Conservation (phyloP, 2,797 vertebrate genomes). For the Anguilla obscura region DNA sequence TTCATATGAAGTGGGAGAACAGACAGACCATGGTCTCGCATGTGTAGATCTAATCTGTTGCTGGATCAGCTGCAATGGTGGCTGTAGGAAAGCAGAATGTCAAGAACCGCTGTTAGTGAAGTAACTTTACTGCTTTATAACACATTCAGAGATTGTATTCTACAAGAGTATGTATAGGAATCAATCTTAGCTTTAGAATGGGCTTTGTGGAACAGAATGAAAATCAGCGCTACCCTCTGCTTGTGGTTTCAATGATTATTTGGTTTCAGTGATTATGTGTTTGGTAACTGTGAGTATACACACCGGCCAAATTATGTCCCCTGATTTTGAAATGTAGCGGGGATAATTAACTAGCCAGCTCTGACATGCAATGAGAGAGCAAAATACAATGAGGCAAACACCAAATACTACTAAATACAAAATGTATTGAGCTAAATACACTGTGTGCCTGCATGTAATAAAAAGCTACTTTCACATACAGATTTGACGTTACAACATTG, state of each 20-base stretch:
- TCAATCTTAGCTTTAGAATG: background rate
- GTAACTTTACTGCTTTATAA: background rate
- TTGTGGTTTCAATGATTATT: background rate
- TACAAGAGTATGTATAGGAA: background rate
- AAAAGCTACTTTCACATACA: background rate
- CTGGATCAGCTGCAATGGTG: background rate
- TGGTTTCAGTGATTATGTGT: background rate
- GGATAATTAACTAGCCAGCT: background rate
- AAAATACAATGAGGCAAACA: background rate
- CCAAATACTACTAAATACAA: background rate
- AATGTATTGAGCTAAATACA: background rate
- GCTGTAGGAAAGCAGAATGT: background rate
- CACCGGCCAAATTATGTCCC: background rate
- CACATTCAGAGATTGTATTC: background rate
- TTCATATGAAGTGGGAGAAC: background rate
- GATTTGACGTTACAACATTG: background rate
- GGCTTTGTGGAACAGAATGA: background rate
- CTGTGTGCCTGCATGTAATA: background rate
- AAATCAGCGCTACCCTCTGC: background rate
- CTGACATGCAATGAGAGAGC: background rate
- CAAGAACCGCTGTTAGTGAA: background rate
- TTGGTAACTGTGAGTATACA: background rate
- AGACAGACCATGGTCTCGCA: background rate
- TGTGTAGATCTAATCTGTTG: background rate
- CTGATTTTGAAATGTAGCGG: background rate